Percentiles rank a stretch among this genome's conserved stretches.
phyloP scores from a whole-genome alignment of 1,140 invertebrate species.

The Drepana arcuata region DNA sequence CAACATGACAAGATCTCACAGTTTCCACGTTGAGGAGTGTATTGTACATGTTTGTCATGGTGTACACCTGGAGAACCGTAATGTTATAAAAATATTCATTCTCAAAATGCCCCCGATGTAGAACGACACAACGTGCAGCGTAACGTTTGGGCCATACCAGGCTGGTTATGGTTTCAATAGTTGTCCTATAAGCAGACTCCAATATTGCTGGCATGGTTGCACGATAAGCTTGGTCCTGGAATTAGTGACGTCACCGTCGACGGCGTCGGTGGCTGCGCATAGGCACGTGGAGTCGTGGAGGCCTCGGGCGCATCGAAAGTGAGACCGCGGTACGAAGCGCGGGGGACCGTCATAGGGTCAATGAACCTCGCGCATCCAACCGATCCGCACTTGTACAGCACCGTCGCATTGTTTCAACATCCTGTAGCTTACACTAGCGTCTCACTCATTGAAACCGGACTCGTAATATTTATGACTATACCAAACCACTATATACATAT shows the following conservation, averaged over 20 bases:
- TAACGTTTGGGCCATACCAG: too few relatives aligned
- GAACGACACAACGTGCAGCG: too few relatives aligned
- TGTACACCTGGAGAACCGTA: too few relatives aligned
- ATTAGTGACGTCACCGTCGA: slow-evolving; percentile 55
- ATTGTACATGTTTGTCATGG: too few relatives aligned
- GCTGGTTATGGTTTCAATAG: too few relatives aligned
- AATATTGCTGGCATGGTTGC: too few relatives aligned
- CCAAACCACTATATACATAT: too few relatives aligned
- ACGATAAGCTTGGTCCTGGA: slow-evolving; percentile 26
- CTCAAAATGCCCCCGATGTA: too few relatives aligned
- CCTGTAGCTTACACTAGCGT: slow-evolving; percentile 25
- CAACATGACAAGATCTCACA: too few relatives aligned
- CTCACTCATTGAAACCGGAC: slow-evolving; percentile 23
- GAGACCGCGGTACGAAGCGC: slow-evolving; percentile 38
- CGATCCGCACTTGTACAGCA: slow-evolving; percentile 61
- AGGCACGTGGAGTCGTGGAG: slow-evolving; percentile 54
- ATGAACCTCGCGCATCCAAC: slow-evolving; percentile 52
- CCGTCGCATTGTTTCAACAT: slow-evolving; percentile 56
- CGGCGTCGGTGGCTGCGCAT: slow-evolving; percentile 29
- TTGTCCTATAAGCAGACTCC: too few relatives aligned
- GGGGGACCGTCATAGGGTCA: slow-evolving; percentile 36
- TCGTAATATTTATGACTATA: slow-evolving; percentile 13
- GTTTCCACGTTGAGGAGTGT: too few relatives aligned
- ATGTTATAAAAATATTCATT: too few relatives aligned
- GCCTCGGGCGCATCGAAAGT: slow-evolving; percentile 66